Evolutionary conservation across 2,888 invertebrate species (phyloP).

Genomic region (Caenorhabditis drosophilae): DNA sequence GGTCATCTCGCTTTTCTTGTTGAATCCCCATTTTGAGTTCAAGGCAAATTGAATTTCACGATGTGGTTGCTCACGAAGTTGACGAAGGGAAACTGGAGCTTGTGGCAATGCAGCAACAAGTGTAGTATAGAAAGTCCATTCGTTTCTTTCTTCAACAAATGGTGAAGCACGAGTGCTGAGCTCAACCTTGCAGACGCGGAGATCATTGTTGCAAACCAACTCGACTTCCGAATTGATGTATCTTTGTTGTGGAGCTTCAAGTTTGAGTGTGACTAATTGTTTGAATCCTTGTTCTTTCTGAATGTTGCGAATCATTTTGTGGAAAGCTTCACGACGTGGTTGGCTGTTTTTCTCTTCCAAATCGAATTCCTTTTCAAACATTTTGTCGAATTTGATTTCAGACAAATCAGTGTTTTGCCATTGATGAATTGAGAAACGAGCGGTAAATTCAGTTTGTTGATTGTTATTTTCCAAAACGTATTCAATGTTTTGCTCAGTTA

Average conservation of each 20-base stretch:
- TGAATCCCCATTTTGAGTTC: constrained; percentile 40
- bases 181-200: constrained; percentile 20
- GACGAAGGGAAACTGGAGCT: constrained; percentile 30
- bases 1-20: constrained; percentile 41
- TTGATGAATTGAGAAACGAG: constrained; percentile 14
- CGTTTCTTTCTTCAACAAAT: constrained; percentile 20
- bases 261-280: constrained; percentile 13
- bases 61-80: constrained; percentile 45
- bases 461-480: constrained; percentile 27
- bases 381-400: constrained; percentile 31
- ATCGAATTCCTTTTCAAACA: constrained; percentile 42
- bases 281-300: constrained; percentile 19
- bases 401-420: constrained; percentile 15
- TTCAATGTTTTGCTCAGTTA: constrained; percentile 54
- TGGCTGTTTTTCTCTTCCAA: constrained; percentile 11
- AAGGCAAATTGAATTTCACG: constrained; percentile 38
- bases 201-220: constrained; percentile 20
- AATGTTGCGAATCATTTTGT: constrained; percentile 28
- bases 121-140: constrained; percentile 49
- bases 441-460: constrained; percentile 19
- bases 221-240: constrained; percentile 14
- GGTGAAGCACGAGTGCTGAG: constrained; percentile 25
- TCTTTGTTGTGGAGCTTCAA: constrained; percentile 15
- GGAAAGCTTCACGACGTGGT: constrained; percentile 30
- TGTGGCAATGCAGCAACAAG: constrained; percentile 44